phyloP scores from a whole-genome alignment of 2,797 vertebrate species.

The Uromys caudimaculatus region DNA sequence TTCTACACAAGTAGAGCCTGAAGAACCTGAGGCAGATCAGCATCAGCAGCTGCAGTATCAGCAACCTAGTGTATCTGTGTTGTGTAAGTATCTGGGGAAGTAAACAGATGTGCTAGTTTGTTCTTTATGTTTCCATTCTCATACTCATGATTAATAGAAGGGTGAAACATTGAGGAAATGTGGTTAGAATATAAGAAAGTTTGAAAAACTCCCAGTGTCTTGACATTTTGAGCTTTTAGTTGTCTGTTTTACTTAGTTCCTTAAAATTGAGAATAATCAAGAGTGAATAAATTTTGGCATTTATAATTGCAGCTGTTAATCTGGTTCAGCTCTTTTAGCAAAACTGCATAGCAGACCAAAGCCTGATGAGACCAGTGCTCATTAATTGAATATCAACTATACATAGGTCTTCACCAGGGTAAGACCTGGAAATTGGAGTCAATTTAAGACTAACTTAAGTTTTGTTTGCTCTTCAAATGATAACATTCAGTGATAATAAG shows the following conservation, averaged over 20 bases:
- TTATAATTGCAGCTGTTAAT: slow-evolving; percentile 50
- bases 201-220: slow-evolving; percentile 11
- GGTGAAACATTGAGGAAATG: slow-evolving; percentile 19
- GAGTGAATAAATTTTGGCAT: slow-evolving; percentile 28
- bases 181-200: slow-evolving; percentile 37
- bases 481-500: slow-evolving; percentile 41
- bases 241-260: slow-evolving; percentile 29
- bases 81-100: slow-evolving; percentile 88
- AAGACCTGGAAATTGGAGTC: slow-evolving; percentile 48
- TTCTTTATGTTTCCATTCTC: slow-evolving; percentile 47
- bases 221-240: slow-evolving; percentile 13
- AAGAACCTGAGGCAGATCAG: slow-evolving; percentile 94
- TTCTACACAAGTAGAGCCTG: slow-evolving; percentile 92
- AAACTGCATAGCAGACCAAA: neutral
- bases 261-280: slow-evolving; percentile 60
- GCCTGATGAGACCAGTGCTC: slow-evolving; percentile 2
- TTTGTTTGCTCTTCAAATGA: slow-evolving; percentile 36
- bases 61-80: slow-evolving; percentile 88
- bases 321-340: slow-evolving; percentile 44
- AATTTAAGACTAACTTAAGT: neutral
- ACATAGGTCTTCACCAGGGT: neutral
- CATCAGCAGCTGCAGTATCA: slow-evolving; percentile 92
- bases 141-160: neutral
- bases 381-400: slow-evolving; percentile 27
- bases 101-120: neutral